A percentile compares a stretch with the other conserved stretches of the same genome.
phyloP scores from a whole-genome alignment of 2,113 vertebrate genomes.

The Lamprotornis superbus region DNA sequence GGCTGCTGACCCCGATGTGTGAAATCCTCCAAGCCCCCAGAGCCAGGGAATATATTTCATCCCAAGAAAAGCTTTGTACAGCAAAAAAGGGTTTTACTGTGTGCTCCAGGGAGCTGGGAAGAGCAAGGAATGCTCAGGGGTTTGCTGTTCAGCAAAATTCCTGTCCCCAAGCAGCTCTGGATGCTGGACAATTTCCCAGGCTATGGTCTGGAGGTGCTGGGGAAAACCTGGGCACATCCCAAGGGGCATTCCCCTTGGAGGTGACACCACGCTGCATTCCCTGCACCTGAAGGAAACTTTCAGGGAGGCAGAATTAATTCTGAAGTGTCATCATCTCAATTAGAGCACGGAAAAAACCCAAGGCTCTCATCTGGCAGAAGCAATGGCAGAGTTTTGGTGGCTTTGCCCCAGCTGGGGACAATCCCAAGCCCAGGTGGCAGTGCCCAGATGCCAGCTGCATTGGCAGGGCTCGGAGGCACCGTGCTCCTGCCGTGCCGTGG shows the following conservation, averaged over 20 bases:
- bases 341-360: background rate
- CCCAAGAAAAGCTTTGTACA: background rate
- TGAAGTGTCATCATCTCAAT: background rate
- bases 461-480: background rate
- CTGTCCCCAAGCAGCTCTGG: background rate
- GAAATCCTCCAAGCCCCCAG: background rate
- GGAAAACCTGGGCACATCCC: background rate
- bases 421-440: background rate
- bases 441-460: background rate
- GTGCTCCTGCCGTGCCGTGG: background rate
- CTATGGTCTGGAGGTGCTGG: background rate
- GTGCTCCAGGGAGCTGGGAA: background rate
- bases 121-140: background rate
- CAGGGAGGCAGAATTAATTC: background rate
- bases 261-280: background rate
- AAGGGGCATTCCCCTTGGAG: background rate
- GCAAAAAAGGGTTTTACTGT: background rate
- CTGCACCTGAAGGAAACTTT: background rate
- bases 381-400: background rate
- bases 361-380: background rate
- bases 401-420: background rate
- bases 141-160: rapidly evolving
- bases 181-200: background rate
- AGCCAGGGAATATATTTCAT: background rate
- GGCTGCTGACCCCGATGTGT: rapidly evolving